phyloP scores from a whole-genome alignment of 2,113 vertebrate species.

The Gila orcuttii region DNA sequence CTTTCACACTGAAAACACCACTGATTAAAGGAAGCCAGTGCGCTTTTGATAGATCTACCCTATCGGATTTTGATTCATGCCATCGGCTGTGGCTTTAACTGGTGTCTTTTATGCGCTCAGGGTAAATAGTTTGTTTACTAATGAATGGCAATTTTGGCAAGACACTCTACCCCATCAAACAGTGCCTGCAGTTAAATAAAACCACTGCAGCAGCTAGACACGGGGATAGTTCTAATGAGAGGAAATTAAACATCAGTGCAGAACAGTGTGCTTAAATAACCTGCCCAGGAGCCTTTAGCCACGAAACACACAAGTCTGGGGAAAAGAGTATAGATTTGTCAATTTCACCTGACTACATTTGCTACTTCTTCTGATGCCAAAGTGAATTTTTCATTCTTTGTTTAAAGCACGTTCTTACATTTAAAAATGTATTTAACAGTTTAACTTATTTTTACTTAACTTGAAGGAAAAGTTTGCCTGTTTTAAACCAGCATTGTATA shows the following conservation, averaged over 20 bases:
- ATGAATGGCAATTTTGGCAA: constrained; percentile 52
- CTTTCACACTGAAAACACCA: constrained; percentile 44
- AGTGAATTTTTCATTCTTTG: neutral
- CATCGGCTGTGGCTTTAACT: constrained; percentile 48
- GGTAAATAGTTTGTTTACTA: constrained; percentile 60
- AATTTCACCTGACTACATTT: constrained; percentile 16
- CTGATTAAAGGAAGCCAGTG: constrained; percentile 52
- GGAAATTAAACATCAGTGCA: constrained; percentile 52
- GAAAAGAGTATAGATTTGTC: constrained; percentile 13
- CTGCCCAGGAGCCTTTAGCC: constrained; percentile 35
- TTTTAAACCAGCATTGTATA: neutral
- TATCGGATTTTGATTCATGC: constrained; percentile 52
- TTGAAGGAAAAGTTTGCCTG: neutral
- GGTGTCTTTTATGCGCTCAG: constrained; percentile 50
- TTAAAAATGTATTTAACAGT: neutral
- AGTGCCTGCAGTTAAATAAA: constrained; percentile 37
- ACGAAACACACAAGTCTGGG: neutral
- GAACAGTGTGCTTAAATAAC: constrained; percentile 36
- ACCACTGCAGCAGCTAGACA: constrained; percentile 18
- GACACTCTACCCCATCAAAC: constrained; percentile 42
- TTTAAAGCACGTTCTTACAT: neutral
- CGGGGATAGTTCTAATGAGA: constrained; percentile 45
- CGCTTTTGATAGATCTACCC: constrained; percentile 34
- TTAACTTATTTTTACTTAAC: neutral
- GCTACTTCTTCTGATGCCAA: constrained; percentile 6